These are phyloP conservation scores for Pogona vitticeps DNA, from an alignment of 2,113 vertebrate species.

Conservation along the genomic window DNA sequence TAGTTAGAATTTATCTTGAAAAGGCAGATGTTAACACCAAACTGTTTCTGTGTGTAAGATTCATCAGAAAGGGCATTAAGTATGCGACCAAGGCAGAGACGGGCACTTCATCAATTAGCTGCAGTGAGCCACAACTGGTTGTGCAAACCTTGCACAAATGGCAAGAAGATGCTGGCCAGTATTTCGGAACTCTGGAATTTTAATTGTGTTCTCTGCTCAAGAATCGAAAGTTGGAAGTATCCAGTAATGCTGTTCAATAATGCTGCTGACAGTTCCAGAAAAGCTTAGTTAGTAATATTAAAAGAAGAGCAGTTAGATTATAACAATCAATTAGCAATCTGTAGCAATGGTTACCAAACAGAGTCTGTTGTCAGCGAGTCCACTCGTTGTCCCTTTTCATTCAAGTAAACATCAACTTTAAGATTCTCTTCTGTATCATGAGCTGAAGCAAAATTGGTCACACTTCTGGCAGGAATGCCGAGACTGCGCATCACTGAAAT, in stretches of 20 bases:
- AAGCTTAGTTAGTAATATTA: fast-evolving
- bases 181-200: no score
- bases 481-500: slow-evolving; percentile 75
- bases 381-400: slow-evolving; percentile 53
- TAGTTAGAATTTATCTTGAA: no score
- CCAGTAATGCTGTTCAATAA: no score
- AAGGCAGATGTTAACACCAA: no score
- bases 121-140: no score
- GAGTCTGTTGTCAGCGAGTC: slow-evolving; percentile 40
- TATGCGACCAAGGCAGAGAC: no score
- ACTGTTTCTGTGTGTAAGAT: no score
- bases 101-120: no score
- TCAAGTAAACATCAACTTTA: slow-evolving; percentile 65
- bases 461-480: slow-evolving; percentile 72
- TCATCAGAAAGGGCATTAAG: no score
- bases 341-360: slow-evolving; percentile 64
- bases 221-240: not conserved
- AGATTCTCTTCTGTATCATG: slow-evolving; percentile 76
- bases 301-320: not conserved
- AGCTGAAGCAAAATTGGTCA: slow-evolving; percentile 74
- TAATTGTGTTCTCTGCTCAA: not conserved
- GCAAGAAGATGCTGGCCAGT: no score
- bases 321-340: fast-evolving
- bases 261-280: fast-evolving
- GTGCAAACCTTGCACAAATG: no score